Base-by-base conservation (phyloP, 2,113 vertebrate genomes). In the Callithrix jacchus region DNA sequence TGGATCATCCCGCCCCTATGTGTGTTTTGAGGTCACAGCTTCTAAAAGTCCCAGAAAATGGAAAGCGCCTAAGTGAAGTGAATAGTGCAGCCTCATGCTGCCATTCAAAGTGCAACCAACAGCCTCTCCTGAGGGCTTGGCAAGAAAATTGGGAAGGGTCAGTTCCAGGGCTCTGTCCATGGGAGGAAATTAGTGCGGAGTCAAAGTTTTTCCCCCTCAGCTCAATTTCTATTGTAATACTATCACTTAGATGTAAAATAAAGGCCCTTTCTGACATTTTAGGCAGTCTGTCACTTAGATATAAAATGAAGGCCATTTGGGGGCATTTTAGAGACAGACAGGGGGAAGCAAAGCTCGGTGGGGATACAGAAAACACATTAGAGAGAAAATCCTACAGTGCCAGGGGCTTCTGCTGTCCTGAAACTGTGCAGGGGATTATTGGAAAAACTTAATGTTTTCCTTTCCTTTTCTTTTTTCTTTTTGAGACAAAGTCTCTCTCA, bases 81-180 rank as follows among this genome's bases (percentile, higher is more conserved):
- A 73, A 37, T 8, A 21, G 66, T 18, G 21, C 1, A n/a, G 66
- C 47, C 6, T 0, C 1, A 2, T 37, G 2, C 30, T 23, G 73
- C 49, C 30, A 0, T 35, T 40, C 9, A 6, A 4, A 74, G 12
- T 16, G 71, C 12, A 0, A 10, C 37, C 11, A 0, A 5, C 20
- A 58, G 3, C 66, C 68, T 83, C 79, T 47, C 37, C 13, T 27
- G 37, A 18, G n/a, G 89, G n/a, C 47, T 47, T 32, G 13, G 74
- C 30, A 42, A 49, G 8, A 11, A 30, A 52, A 49, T 27, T 56
- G 21, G 58, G 45, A 80, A 30, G 42, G 61, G 23, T 56, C 17
- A 30, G 8, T 9, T 66, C 49, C 2, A 7, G 5, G 66, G 21
- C 64, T 68, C 45, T 11, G 68, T 42, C 40, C 3, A 0, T 6